A percentile compares a stretch with the other conserved stretches of the same genome.
phyloP scores from a whole-genome alignment of 2,797 vertebrate species.

The Hoplostethus atlanticus region DNA sequence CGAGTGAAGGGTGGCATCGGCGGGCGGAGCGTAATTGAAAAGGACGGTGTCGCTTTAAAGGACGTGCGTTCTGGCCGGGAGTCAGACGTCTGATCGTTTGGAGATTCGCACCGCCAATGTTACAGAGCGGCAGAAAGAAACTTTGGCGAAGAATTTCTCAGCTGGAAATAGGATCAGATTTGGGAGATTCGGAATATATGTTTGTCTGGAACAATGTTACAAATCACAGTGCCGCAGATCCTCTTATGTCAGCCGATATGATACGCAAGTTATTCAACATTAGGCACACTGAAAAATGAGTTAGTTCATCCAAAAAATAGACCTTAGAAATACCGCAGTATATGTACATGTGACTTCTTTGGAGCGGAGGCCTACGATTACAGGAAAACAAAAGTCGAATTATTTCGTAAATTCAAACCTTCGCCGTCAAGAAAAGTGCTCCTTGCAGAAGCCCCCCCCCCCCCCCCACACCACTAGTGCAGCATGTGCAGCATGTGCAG shows the following conservation, averaged over 20 bases:
- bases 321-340: no score
- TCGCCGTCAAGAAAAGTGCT: constrained; percentile 8
- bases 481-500: constrained; percentile 38
- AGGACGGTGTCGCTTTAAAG: constrained; percentile 33
- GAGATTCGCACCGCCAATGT: background rate
- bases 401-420: constrained; percentile 13
- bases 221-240: no score
- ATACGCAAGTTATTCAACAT: no score
- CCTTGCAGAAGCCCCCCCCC: constrained; percentile 17
- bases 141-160: background rate
- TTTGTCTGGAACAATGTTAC: no score
- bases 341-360: background rate
- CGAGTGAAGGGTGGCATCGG: constrained; percentile 59
- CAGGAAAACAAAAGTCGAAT: background rate
- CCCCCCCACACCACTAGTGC: no score
- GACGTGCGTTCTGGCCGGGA: constrained; percentile 8
- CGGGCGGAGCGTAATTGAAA: constrained; percentile 59
- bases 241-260: no score
- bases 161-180: background rate
- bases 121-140: background rate
- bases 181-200: no score
- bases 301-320: background rate
- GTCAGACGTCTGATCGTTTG: constrained; percentile 24
- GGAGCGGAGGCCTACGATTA: constrained; percentile 2
- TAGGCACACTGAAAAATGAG: no score